A percentile compares a stretch with the other conserved stretches of the same genome.
Evolutionary conservation across 2,113 vertebrate genomes (phyloP).

Genomic region (Tragelaphus buxtoni): DNA sequence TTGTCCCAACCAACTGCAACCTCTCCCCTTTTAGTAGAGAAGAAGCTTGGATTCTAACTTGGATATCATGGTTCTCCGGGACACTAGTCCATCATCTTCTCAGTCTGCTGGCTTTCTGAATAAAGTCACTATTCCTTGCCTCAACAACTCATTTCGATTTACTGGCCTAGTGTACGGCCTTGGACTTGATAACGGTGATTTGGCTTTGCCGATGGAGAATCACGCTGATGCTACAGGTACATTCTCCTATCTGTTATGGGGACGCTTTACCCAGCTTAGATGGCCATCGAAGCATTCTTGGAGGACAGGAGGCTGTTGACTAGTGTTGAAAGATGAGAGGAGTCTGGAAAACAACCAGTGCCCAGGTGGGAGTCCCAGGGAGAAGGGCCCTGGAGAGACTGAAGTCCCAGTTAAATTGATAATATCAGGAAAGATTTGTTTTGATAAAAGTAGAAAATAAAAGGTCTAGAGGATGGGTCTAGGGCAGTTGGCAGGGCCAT

Average conservation of each 20-base stretch:
- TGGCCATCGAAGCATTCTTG: not conserved
- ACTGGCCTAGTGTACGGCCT: not conserved
- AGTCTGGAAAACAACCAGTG: not conserved
- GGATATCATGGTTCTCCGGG: not conserved
- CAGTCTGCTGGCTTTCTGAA: not conserved
- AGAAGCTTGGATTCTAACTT: not conserved
- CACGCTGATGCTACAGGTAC: fast-evolving
- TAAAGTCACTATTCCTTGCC: not conserved
- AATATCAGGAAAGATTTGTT: not conserved
- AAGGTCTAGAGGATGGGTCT: too few species aligned
- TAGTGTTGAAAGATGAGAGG: not conserved
- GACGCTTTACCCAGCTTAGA: too few species aligned
- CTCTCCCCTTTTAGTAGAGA: not conserved
- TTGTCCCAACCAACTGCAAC: not conserved
- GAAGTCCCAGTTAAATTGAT: not conserved
- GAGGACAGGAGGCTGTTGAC: not conserved
- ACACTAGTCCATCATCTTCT: not conserved
- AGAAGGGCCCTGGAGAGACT: fast-evolving
- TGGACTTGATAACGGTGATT: fast-evolving
- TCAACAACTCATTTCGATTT: not conserved
- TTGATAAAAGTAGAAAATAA: not conserved
- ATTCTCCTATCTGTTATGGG: fast-evolving
- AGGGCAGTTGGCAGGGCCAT: not conserved
- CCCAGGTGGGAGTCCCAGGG: not conserved
- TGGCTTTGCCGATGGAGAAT: not conserved